phyloP scores from a whole-genome alignment of 2,797 vertebrate genomes.

The Todus mexicanus region DNA sequence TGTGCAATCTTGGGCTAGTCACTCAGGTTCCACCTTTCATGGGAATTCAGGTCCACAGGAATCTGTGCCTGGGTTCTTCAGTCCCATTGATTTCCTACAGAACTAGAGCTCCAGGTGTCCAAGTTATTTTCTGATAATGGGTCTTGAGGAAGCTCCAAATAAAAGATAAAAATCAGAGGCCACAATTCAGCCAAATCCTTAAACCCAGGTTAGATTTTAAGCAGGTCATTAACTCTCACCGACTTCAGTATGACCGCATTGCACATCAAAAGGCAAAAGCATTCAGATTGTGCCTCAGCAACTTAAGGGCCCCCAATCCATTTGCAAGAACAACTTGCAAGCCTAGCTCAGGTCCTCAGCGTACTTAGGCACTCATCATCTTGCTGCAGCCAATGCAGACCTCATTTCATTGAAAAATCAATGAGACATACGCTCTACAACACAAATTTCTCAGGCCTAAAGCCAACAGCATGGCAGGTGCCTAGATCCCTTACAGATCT shows the following conservation, averaged over 20 bases:
- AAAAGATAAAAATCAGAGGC: background rate
- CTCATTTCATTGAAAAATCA: slow-evolving; percentile 21
- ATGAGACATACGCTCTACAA: background rate
- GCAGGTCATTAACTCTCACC: background rate
- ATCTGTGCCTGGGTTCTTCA: background rate
- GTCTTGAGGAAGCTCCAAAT: background rate
- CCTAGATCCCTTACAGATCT: background rate
- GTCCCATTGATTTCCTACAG: background rate
- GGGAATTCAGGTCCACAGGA: background rate
- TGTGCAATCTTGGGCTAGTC: background rate
- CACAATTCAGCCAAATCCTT: background rate
- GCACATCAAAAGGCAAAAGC: background rate
- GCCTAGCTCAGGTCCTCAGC: background rate
- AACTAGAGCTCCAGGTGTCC: background rate
- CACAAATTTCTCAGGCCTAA: background rate
- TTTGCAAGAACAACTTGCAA: slow-evolving; percentile 1
- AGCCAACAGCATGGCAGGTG: background rate
- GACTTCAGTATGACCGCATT: background rate
- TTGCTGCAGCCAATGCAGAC: background rate
- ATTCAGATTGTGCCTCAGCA: background rate
- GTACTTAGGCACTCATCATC: background rate
- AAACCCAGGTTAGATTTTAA: background rate
- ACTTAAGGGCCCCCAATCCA: background rate
- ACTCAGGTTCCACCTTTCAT: background rate
- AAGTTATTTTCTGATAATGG: background rate